phyloP scores from a whole-genome alignment of 2,113 vertebrate species.

The Leiothrix lutea region DNA sequence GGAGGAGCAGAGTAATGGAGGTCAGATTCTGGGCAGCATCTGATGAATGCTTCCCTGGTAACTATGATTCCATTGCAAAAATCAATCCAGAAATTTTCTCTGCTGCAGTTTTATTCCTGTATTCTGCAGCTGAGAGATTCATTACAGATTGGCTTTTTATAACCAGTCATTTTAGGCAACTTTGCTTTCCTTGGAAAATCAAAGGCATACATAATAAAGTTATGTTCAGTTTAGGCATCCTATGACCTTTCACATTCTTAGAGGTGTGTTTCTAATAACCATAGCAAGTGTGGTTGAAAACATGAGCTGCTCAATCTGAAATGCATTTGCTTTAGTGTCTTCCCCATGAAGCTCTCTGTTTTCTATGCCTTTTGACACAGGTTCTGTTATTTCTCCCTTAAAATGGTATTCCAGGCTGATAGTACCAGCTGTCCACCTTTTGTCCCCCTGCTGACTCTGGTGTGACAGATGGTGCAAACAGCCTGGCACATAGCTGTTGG shows the following conservation, averaged over 20 bases:
- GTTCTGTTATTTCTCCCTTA: conserved; percentile 42
- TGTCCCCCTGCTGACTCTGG: conserved; percentile 19
- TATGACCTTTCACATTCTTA: neutral
- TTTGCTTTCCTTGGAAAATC: conserved; percentile 10
- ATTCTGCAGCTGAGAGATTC: conserved; percentile 25
- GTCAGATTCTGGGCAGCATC: conserved; percentile 31
- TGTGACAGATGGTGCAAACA: conserved; percentile 67
- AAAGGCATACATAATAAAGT: neutral
- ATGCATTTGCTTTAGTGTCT: neutral
- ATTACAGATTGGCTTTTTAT: conserved; percentile 31
- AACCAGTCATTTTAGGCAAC: conserved; percentile 18
- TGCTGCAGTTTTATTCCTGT: conserved; percentile 4
- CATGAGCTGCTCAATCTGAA: neutral
- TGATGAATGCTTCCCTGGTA: conserved; percentile 37
- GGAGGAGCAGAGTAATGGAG: conserved; percentile 39
- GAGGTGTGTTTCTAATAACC: neutral
- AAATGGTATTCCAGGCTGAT: conserved; percentile 51
- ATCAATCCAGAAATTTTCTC: conserved; percentile 46
- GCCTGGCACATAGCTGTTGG: conserved; percentile 48
- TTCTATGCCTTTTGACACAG: conserved; percentile 4
- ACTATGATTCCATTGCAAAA: conserved; percentile 43
- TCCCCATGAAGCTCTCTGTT: neutral
- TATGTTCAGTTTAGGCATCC: neutral
- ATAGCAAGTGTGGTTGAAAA: neutral
- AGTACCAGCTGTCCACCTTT: conserved; percentile 68